Evolutionary conservation across 2,797 vertebrate genomes (phyloP), one percentile per base, ranked within the genome.

Genomic region (Gila robusta): DNA sequence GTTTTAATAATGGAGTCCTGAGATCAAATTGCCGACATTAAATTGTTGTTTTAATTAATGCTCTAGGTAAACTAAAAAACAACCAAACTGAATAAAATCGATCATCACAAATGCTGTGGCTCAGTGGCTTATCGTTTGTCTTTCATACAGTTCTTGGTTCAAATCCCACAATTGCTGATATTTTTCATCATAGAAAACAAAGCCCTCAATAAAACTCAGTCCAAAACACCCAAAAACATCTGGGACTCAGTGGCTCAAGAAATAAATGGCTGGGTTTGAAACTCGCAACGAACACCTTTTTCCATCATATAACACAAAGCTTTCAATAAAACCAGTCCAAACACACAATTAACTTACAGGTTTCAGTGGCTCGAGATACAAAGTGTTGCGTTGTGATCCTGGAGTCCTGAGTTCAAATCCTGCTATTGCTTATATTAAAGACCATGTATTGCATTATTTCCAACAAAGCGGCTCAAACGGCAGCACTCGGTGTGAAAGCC

Each of bases 251-350:
- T n/a, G 56, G 56, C 23, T 59, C 4, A 12, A 5, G 56, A 59
- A 6, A 11, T 12, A 59, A 59, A 5, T 0, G 2, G 2, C 11
- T 59, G 10, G 4, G 23, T 12, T n/a, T 4, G 0, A 59, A n/a
- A 12, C 56, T 59, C 0, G 0, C 56, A 26, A 2, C 1, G 1
- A 59, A 4, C 23, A 9, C 1, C 23, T 59, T 59, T 59, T 59
- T 59, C 56, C 23, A n/a, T 59, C 1, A n/a, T 11, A n/a, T n/a
- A 11, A 59, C 23, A 59, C 9, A n/a, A n/a, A 59, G 23, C 23
- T n/a, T 21, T 59, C 5, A 59, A n/a, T 59, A 59, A 59, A n/a
- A 59, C 10, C 56, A 26, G 56, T 59, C 21, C 56, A n/a, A 59
- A 59, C 23, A 26, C 56, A 59, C 10, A 0, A 59, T 0, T 4